Evolutionary conservation across 2,888 invertebrate genomes (phyloP).

Genomic region (Pammene aurita): DNA sequence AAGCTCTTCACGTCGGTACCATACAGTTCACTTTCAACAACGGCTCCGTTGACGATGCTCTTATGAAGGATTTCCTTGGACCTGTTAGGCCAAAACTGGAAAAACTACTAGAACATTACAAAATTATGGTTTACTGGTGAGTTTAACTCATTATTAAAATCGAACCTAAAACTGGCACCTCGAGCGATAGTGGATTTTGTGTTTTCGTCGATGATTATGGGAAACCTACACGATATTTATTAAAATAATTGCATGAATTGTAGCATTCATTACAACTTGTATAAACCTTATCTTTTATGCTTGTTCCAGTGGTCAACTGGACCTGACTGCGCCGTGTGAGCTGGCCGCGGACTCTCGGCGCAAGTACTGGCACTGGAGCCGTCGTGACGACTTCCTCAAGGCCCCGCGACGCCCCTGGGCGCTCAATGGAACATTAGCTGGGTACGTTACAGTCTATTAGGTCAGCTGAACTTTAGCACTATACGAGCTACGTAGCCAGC

Average conservation of each 20-base stretch:
- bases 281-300: background rate
- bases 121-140: conserved; percentile 86
- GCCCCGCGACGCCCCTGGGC: conserved; percentile 67
- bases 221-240: no score
- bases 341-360: conserved; percentile 60
- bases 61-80: conserved; percentile 86
- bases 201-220: no score
- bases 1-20: conserved; percentile 89
- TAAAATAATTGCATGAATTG: no score
- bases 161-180: no score
- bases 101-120: conserved; percentile 84
- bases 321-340: conserved; percentile 66
- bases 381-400: conserved; percentile 56
- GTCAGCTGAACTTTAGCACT: background rate
- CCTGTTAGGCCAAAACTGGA: conserved; percentile 84
- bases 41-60: conserved; percentile 49
- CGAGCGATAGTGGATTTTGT: no score
- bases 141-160: conserved; percentile 35
- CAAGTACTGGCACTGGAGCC: conserved; percentile 66
- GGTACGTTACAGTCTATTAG: conserved; percentile 54
- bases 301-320: conserved; percentile 67
- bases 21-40: conserved; percentile 67
- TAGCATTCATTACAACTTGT: no score
- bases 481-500: no score
- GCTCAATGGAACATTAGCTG: conserved; percentile 59